A percentile compares a stretch with the other conserved stretches of the same genome.
These are phyloP conservation scores for Leucoptera coffeella DNA, from an alignment of 2,888 invertebrate genomes.

Conservation along the genomic window DNA sequence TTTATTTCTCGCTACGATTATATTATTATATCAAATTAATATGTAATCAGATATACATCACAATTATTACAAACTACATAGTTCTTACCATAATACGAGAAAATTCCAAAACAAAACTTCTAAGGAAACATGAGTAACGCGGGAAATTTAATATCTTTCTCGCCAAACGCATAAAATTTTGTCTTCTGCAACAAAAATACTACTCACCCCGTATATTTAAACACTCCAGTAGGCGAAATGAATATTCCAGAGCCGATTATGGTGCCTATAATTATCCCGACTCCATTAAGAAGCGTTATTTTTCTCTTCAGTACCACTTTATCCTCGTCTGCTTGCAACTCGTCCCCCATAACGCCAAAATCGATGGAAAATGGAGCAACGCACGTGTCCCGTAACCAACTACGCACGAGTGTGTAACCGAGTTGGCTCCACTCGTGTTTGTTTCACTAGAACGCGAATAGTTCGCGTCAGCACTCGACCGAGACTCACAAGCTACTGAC, in stretches of 20 bases:
- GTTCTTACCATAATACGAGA: neutral
- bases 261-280: slow-evolving; percentile 81
- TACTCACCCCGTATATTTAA: slow-evolving; percentile 56
- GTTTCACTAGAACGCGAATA: neutral
- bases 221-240: slow-evolving; percentile 82
- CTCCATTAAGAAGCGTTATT: slow-evolving; percentile 79
- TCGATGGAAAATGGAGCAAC: slow-evolving; percentile 9
- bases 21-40: neutral
- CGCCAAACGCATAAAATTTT: no score
- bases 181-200: no score
- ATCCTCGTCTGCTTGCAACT: slow-evolving; percentile 31
- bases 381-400: no score
- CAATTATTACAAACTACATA: neutral
- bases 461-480: slow-evolving; percentile 13
- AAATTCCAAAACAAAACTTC: no score
- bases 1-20: neutral
- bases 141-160: slow-evolving; percentile 15
- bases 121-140: no score
- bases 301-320: slow-evolving; percentile 72
- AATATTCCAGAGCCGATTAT: slow-evolving; percentile 92
- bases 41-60: neutral
- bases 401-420: no score
- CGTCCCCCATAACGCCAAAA: slow-evolving; percentile 42
- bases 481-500: slow-evolving; percentile 30
- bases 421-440: no score